phyloP scores from a whole-genome alignment of 2,797 vertebrate genomes.

The Cottoperca gobio region DNA sequence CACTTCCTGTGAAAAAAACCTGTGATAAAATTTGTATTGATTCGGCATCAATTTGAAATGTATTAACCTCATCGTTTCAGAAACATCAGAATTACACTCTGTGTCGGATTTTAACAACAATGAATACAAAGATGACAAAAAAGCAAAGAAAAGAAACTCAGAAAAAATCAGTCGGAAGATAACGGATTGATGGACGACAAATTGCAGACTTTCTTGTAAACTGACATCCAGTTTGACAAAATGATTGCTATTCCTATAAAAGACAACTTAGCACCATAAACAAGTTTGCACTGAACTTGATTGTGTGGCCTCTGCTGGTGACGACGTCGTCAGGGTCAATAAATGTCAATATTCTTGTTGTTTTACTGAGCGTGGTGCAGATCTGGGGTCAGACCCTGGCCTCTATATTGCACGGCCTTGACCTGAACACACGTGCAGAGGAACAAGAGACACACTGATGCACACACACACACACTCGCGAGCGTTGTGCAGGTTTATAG shows the following conservation, averaged over 20 bases:
- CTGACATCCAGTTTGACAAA: neutral
- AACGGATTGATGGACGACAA: neutral
- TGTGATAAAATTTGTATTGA: neutral
- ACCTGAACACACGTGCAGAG: conserved; percentile 37
- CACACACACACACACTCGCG: conserved; percentile 19
- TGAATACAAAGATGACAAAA: too few relatives aligned
- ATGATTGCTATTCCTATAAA: neutral
- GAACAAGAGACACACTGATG: conserved; percentile 15
- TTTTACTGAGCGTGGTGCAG: conserved; percentile 37
- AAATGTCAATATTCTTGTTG: conserved; percentile 30
- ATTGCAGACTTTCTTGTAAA: neutral
- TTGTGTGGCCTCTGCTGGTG: neutral
- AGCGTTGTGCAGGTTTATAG: conserved; percentile 40
- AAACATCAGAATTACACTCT: neutral
- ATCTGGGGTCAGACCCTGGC: conserved; percentile 46
- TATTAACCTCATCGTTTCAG: neutral
- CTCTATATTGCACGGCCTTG: conserved; percentile 32
- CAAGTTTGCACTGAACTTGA: neutral
- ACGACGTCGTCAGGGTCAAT: conserved; percentile 6
- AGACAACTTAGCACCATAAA: neutral
- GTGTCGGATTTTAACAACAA: neutral
- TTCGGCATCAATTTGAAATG: neutral
- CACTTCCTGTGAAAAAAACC: neutral
- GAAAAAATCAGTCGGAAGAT: too few relatives aligned
- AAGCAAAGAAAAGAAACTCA: too few relatives aligned